Evolutionary conservation across 2,113 vertebrate genomes (phyloP).

Genomic region (Zapornia atra): DNA sequence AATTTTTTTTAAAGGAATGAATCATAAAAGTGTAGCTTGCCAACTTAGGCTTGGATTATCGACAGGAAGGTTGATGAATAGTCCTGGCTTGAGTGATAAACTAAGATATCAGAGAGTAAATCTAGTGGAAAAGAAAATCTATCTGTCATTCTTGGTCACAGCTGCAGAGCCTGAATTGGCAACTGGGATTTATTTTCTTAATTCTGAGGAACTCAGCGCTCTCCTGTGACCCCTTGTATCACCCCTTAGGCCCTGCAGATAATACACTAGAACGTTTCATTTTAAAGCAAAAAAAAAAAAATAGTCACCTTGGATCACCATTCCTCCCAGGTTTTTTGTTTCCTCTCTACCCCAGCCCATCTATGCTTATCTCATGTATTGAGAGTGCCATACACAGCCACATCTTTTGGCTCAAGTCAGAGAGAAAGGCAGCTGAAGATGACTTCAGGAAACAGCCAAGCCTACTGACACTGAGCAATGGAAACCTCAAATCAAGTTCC

Average conservation of each 20-base stretch:
- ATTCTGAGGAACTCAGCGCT: slow-evolving; percentile 37
- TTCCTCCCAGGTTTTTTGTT: not conserved
- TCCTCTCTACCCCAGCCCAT: too few species aligned
- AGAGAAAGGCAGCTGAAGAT: not conserved
- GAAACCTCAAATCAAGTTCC: not conserved
- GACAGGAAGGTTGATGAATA: slow-evolving; percentile 76
- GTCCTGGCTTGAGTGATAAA: slow-evolving; percentile 82
- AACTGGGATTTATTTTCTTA: slow-evolving; percentile 66
- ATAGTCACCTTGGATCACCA: not conserved
- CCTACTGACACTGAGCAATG: not conserved
- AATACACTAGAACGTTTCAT: not conserved
- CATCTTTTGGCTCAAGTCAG: not conserved
- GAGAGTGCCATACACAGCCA: not conserved
- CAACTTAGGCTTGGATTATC: slow-evolving; percentile 74
- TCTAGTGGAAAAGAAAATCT: slow-evolving; percentile 82
- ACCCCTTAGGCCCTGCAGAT: not conserved
- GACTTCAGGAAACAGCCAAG: not conserved
- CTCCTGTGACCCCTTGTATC: not conserved
- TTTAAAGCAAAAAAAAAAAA: not conserved
- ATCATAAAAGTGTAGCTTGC: slow-evolving; percentile 75
- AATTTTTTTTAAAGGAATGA: slow-evolving; percentile 25
- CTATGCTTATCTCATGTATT: not conserved
- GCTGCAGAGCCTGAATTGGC: slow-evolving; percentile 34
- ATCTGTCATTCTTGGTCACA: slow-evolving; percentile 72
- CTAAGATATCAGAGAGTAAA: slow-evolving; percentile 84